A percentile compares a stretch with the other conserved stretches of the same genome.
These are phyloP conservation scores for Piscicola geometra DNA, from an alignment of 2,888 invertebrate species.

Conservation along the genomic window DNA sequence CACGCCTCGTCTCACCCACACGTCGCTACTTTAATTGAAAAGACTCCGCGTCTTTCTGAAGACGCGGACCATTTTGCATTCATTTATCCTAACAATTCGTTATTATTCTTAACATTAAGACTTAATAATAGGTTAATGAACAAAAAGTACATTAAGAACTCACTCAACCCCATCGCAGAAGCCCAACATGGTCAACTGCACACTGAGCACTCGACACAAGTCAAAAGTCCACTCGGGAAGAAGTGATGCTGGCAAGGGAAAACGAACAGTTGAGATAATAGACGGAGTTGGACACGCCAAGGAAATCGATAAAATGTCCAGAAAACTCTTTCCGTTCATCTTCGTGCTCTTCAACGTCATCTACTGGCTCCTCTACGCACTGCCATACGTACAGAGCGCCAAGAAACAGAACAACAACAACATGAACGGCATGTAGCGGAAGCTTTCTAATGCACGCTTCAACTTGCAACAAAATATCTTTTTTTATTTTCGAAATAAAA, in stretches of 20 bases:
- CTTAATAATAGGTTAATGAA: too few species aligned
- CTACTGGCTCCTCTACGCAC: constrained; percentile 40
- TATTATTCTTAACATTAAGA: too few species aligned
- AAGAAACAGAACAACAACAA: constrained; percentile 13
- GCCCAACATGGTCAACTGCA: not conserved
- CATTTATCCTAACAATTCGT: too few species aligned
- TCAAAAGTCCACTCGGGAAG: too few species aligned
- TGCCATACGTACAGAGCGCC: constrained; percentile 43
- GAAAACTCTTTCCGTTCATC: constrained; percentile 44
- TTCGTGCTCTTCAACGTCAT: constrained; percentile 44
- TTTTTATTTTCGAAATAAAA: not conserved
- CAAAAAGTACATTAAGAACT: too few species aligned
- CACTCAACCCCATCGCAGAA: too few species aligned
- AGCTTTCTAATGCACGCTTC: not conserved
- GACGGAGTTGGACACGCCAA: constrained; percentile 38
- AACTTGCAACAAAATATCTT: not conserved
- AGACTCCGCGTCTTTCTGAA: too few species aligned
- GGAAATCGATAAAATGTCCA: constrained; percentile 44
- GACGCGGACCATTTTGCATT: too few species aligned
- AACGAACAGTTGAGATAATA: not conserved
- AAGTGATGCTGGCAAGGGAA: not conserved
- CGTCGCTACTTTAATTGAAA: too few species aligned
- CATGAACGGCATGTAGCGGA: not conserved
- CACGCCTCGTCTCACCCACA: too few species aligned
- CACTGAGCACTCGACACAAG: not conserved